Evolutionary conservation across 1,140 invertebrate species (phyloP), one percentile per base, ranked within the genome.

Genomic region (Dryas iulia): DNA sequence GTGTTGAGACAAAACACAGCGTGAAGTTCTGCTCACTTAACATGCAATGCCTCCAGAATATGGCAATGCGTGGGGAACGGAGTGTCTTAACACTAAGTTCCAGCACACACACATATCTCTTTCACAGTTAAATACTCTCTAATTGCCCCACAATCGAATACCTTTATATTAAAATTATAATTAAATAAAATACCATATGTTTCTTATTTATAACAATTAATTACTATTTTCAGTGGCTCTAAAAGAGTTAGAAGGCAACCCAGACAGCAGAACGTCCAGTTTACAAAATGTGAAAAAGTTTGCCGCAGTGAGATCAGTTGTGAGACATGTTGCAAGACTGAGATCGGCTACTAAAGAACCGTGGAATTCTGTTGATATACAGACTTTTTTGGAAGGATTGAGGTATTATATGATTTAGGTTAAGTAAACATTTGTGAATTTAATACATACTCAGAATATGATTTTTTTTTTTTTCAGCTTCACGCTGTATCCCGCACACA

Each of bases 211-310:
- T 28, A 28, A 28, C 2, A 28, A 3, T 28, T 3, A 47, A 18
- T 21, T 11, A 18, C 3, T 3, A 21, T 47, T 79, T 79, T 1
- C 70, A 91, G 89, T 91, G 73, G 82, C 87, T 0, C 59, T 91
- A 0, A 91, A 90, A 75, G 89, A 91, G 33, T 59, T 91, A n/a
- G 86, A 91, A 82, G 89, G 87, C 7, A 84, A 78, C 0, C 87
- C 87, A 30, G 87, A 91, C 62, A 86, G 83, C 11, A 72, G 87
- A 8, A 86, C 74, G 1, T 83, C 84, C 0, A 87, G 78, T 61
- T 57, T 91, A 10, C 79, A 88, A 77, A 90, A 84, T 35, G 81
- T 78, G 0, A 82, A 88, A 56, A 91, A 91, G 71, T 91, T 84
- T 59, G 73, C 89, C 24, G 89, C 86, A 0, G 85, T 91, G 0